Evolutionary conservation across 2,113 vertebrate species (phyloP), one percentile per base, ranked within the genome.

Genomic region (Charina bottae): DNA sequence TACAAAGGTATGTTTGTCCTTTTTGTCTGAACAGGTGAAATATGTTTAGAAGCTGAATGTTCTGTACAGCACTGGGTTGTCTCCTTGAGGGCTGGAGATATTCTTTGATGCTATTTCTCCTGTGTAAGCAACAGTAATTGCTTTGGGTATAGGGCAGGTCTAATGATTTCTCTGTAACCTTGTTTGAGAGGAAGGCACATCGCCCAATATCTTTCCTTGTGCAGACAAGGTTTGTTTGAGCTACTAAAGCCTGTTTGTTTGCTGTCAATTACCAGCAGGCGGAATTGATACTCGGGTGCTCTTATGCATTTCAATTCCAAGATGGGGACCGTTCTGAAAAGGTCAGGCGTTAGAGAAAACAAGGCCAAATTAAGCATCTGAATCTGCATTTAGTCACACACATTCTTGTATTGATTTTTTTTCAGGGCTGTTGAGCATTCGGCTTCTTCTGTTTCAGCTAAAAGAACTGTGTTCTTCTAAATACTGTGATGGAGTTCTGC

Each of bases 211-310:
- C 64, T 85, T 55, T 93, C 93, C 12, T 92, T 24, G 6, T 72
- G 5, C 55, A 84, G 33, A 46, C 0, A 58, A 92, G 49, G 49
- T 60, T 87, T 78, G 83, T 91, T 95, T 85, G 93, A 12, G 21
- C 92, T 96, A 83, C 92, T 83, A 87, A 85, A 85, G n/a, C 58
- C 87, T 91, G 28, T 78, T 86, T 91, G 37, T 85, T 92, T 92
- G 54, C 19, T 92, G 56, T 37, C 89, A 59, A 3, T 88, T 91
- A 86, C 60, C 0, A 15, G 85, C 9, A 13, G 1, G 84, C 59
- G 46, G 68, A 0, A 1, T 5, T 42, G 23, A 86, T 84, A 49
- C 1, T 0, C 2, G 6, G 33, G 17, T 24, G 54, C 26, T 59
- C 85, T 88, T 9, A 3, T 89, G 0, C 5, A 24, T 87, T 89